A percentile compares a stretch with the other conserved stretches of the same genome.
phyloP scores from a whole-genome alignment of 1,140 invertebrate genomes.

The Aplysia californica region DNA sequence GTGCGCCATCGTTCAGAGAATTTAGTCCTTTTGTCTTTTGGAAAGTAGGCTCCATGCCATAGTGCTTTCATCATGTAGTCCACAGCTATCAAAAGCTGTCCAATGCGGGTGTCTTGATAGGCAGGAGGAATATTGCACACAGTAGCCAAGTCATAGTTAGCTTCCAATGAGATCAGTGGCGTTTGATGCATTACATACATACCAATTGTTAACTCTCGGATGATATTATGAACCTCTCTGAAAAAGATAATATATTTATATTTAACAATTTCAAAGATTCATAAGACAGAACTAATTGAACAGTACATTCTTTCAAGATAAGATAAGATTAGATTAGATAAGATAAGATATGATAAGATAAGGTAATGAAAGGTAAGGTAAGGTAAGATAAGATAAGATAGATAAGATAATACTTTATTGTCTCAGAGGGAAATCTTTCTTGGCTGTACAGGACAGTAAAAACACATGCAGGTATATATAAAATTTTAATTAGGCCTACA shows the following conservation, averaged over 20 bases:
- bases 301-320: not conserved
- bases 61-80: slow-evolving; percentile 68
- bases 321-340: not conserved
- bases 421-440: too few relatives aligned
- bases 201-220: slow-evolving; percentile 65
- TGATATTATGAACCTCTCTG: slow-evolving; percentile 64
- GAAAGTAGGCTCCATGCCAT: slow-evolving; percentile 67
- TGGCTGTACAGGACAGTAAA: too few relatives aligned
- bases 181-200: slow-evolving; percentile 67
- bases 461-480: too few relatives aligned
- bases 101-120: slow-evolving; percentile 64
- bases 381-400: too few relatives aligned
- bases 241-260: slow-evolving; percentile 40
- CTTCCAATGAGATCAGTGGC: slow-evolving; percentile 61
- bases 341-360: not conserved
- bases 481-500: too few relatives aligned
- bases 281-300: slow-evolving; percentile 37
- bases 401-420: too few relatives aligned
- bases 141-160: slow-evolving; percentile 65
- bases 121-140: slow-evolving; percentile 64
- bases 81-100: slow-evolving; percentile 62
- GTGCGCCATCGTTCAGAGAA: slow-evolving; percentile 66
- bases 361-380: not conserved
- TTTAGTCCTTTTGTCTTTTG: slow-evolving; percentile 66
- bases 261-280: slow-evolving; percentile 39